phyloP scores from a whole-genome alignment of 1,140 invertebrate genomes.

The Odontomachus brunneus region DNA sequence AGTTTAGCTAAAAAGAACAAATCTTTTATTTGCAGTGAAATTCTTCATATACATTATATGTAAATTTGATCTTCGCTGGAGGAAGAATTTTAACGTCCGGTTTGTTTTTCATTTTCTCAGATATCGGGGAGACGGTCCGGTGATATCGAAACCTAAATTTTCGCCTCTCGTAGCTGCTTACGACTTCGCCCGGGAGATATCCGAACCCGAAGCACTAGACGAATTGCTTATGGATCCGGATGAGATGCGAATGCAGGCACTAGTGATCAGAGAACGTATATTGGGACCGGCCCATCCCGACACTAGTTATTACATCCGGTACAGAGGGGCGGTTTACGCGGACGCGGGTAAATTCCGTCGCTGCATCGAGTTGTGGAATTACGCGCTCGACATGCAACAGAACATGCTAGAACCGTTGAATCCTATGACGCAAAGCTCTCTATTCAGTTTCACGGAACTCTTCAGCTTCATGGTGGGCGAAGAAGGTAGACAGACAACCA shows the following conservation, averaged over 20 bases:
- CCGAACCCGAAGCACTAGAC: constrained; percentile 91
- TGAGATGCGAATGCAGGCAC: constrained; percentile 98
- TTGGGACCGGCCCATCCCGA: constrained; percentile 97
- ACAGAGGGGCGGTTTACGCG: constrained; percentile 97
- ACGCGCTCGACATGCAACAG: constrained; percentile 98
- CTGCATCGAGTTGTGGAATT: constrained; percentile 97
- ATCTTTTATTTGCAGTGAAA: no score
- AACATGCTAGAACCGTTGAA: constrained; percentile 96
- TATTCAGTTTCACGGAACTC: constrained; percentile 97
- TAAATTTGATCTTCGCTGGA: background rate
- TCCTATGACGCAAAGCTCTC: constrained; percentile 96
- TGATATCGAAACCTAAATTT: constrained; percentile 90
- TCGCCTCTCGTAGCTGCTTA: constrained; percentile 93
- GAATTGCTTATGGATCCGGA: constrained; percentile 96
- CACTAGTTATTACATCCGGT: constrained; percentile 97
- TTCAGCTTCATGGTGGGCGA: constrained; percentile 97
- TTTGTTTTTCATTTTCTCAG: constrained; percentile 65
- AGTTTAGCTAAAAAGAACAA: no score
- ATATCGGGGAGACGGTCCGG: constrained; percentile 86
- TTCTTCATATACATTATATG: no score
- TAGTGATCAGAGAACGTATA: constrained; percentile 97
- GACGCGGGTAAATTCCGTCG: constrained; percentile 96
- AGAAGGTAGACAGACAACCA: constrained; percentile 88
- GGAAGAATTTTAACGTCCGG: background rate
- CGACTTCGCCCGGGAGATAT: constrained; percentile 94